phyloP scores from a whole-genome alignment of 2,888 invertebrate genomes.

The Rhingia campestris region DNA sequence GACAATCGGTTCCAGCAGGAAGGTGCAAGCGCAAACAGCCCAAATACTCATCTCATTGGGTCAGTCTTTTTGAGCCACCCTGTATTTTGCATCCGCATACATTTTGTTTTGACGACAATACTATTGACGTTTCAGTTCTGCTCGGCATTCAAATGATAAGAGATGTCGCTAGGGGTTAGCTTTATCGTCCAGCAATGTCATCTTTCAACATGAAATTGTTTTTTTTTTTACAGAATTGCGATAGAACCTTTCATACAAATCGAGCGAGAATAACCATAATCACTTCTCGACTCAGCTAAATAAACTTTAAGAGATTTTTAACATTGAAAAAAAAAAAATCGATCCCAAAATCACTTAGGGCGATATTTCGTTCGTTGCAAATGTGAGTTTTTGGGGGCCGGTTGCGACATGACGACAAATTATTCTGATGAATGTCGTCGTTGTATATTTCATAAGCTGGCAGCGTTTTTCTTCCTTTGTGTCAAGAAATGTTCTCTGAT shows the following conservation, averaged over 20 bases:
- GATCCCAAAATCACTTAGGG: neutral
- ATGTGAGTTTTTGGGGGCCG: neutral
- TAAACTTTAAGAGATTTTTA: neutral
- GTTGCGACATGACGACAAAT: constrained; percentile 8
- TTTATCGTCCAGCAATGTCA: neutral
- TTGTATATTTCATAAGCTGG: neutral
- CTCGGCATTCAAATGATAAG: neutral
- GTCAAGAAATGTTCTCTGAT: neutral
- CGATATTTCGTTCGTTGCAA: neutral
- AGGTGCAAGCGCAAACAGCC: too few relatives aligned
- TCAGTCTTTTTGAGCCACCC: too few relatives aligned
- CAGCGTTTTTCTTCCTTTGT: constrained; percentile 6
- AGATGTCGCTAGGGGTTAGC: neutral
- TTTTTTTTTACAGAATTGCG: neutral
- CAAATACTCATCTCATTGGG: too few relatives aligned
- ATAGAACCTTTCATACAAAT: neutral
- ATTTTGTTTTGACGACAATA: neutral
- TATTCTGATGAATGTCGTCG: constrained; percentile 22
- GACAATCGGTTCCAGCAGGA: too few relatives aligned
- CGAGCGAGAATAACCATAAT: too few relatives aligned
- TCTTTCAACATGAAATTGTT: neutral
- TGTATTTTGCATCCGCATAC: too few relatives aligned
- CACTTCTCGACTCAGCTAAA: constrained; percentile 4
- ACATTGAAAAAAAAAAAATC: neutral
- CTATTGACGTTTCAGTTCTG: neutral